A percentile compares a stretch with the other conserved stretches of the same genome.
Conservation (phyloP, 1,140 invertebrate species). For the Drosophila takahashii region DNA sequence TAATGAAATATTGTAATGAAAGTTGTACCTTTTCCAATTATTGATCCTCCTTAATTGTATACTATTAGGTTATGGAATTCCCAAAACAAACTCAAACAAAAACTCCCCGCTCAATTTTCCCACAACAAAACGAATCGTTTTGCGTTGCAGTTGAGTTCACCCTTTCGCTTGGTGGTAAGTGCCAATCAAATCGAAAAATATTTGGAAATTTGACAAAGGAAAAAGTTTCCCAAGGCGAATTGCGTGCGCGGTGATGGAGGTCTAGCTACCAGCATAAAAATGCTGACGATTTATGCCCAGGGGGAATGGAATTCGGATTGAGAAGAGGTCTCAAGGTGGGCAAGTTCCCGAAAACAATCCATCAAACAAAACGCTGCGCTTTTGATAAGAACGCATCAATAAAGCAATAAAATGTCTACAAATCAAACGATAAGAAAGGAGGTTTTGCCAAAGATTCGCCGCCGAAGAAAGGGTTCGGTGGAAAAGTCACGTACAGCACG, state of each 20-base stretch:
- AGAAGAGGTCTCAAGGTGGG: slow-evolving; percentile 37
- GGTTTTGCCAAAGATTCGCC: slow-evolving; percentile 59
- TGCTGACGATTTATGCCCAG: slow-evolving; percentile 59
- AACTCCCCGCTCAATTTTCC: slow-evolving; percentile 43
- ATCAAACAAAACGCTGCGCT: slow-evolving; percentile 78
- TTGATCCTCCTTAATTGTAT: not conserved
- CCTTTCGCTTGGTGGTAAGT: slow-evolving; percentile 54
- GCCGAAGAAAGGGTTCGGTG: slow-evolving; percentile 65
- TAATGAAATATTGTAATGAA: not conserved
- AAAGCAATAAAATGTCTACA: slow-evolving; percentile 84
- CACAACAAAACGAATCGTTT: slow-evolving; percentile 58
- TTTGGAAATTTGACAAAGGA: slow-evolving; percentile 69
- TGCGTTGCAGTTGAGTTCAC: slow-evolving; percentile 41
- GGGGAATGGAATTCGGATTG: slow-evolving; percentile 7
- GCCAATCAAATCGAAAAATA: slow-evolving; percentile 71
- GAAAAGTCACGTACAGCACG: slow-evolving; percentile 83
- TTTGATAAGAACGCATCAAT: slow-evolving; percentile 81
- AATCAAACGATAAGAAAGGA: slow-evolving; percentile 76
- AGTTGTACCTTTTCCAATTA: not conserved
- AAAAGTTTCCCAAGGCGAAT: slow-evolving; percentile 80
- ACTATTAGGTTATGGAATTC: slow-evolving; percentile 20
- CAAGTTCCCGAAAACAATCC: slow-evolving; percentile 63
- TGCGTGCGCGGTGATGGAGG: slow-evolving; percentile 58
- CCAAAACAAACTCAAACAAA: slow-evolving; percentile 22
- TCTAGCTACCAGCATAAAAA: slow-evolving; percentile 77